These are phyloP conservation scores for Myiozetetes cayanensis DNA, from an alignment of 2,113 vertebrate genomes.

Conservation along the genomic window DNA sequence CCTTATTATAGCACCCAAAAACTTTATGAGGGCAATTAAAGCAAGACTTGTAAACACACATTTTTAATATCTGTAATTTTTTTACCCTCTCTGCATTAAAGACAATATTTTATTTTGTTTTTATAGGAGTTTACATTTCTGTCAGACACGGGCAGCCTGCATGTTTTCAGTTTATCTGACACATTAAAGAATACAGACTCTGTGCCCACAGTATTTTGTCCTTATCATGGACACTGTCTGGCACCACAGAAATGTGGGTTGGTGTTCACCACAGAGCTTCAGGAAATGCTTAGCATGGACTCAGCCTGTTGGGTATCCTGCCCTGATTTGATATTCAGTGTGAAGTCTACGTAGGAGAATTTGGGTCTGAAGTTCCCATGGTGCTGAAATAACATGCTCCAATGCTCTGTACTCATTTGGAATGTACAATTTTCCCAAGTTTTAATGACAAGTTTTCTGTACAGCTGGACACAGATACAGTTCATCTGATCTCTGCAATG, in stretches of 20 bases:
- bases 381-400: not conserved
- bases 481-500: not conserved
- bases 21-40: not conserved
- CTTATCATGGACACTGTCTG: not conserved
- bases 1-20: not conserved
- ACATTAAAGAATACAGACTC: not conserved
- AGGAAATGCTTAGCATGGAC: not conserved
- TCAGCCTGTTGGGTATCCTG: not conserved
- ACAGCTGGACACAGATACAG: not conserved
- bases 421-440: not conserved
- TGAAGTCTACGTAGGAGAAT: not conserved
- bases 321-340: not conserved
- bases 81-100: not conserved
- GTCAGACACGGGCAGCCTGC: fast-evolving
- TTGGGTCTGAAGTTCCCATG: not conserved
- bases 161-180: not conserved
- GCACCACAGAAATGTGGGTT: not conserved
- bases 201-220: not conserved
- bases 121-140: not conserved
- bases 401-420: not conserved
- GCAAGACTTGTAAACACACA: not conserved
- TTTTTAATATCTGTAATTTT: not conserved
- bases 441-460: not conserved
- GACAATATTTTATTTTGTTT: not conserved
- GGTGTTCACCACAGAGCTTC: not conserved